phyloP scores from a whole-genome alignment of 2,113 vertebrate genomes.

The Nicator chloris region DNA sequence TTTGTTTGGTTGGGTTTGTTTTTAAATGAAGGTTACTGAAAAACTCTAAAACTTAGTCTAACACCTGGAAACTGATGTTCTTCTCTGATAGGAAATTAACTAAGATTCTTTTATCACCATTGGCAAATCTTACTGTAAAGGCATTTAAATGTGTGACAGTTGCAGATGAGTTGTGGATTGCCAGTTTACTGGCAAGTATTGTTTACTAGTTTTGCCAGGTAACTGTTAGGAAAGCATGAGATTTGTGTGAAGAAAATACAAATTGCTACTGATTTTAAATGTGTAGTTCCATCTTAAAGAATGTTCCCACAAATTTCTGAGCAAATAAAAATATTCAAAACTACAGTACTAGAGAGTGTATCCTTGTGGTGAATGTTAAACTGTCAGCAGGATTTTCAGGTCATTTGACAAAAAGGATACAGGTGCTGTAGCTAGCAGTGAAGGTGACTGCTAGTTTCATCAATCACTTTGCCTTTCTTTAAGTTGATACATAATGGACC shows the following conservation, averaged over 20 bases:
- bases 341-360: constrained; percentile 51
- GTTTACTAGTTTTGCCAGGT: background rate
- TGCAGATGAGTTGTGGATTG: background rate
- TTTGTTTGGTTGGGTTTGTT: background rate
- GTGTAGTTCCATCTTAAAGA: constrained; percentile 9
- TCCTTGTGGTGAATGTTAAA: constrained; percentile 87
- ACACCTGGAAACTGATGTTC: background rate
- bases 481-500: constrained; percentile 99
- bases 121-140: background rate
- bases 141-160: background rate
- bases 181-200: background rate
- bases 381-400: constrained; percentile 99
- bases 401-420: constrained; percentile 98
- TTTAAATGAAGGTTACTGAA: background rate
- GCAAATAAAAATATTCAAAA: constrained; percentile 77
- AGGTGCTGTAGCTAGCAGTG: constrained; percentile 90
- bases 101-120: background rate
- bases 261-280: background rate
- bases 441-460: constrained; percentile 99
- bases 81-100: background rate
- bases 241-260: background rate
- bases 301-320: constrained; percentile 24
- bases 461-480: constrained; percentile 99
- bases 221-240: background rate
- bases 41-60: background rate